These are phyloP conservation scores for Dyspetes luteomarginatus DNA, from an alignment of 2,888 invertebrate genomes.

Conservation along the genomic window DNA sequence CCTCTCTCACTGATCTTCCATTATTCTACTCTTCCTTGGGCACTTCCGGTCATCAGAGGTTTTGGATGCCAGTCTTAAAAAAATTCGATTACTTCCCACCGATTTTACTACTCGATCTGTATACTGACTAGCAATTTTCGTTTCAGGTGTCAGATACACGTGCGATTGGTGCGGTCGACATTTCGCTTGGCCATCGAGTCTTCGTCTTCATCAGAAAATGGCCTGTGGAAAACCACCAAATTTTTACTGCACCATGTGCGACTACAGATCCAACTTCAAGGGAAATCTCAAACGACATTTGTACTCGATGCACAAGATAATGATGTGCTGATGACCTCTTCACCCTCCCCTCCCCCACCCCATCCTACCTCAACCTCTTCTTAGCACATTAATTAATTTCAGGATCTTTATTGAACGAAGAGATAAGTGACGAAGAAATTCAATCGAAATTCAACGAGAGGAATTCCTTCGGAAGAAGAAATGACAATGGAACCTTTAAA, in stretches of 20 bases:
- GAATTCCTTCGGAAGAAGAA: no score
- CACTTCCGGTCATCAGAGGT: conserved; percentile 36
- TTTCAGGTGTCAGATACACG: conserved; percentile 70
- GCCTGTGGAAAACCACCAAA: conserved; percentile 79
- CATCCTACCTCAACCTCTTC: not conserved
- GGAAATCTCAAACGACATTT: conserved; percentile 78
- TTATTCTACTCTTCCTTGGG: conserved; percentile 17
- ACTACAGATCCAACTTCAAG: conserved; percentile 78
- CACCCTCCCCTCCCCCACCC: not conserved
- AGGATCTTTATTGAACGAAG: conserved; percentile 4
- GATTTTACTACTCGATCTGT: conserved; percentile 27
- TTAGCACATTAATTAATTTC: conserved; percentile 23
- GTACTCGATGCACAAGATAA: conserved; percentile 69
- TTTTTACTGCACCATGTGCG: conserved; percentile 74
- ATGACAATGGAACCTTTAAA: no score
- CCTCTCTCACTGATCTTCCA: conserved; percentile 23
- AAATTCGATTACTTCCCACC: not conserved
- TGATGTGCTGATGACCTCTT: conserved; percentile 52
- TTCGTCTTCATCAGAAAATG: conserved; percentile 76
- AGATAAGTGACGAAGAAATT: not conserved
- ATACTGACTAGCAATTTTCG: conserved; percentile 72
- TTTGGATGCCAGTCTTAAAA: conserved; percentile 24
- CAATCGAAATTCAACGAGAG: not conserved
- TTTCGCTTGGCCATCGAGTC: conserved; percentile 77
- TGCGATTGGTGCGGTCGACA: conserved; percentile 75